Conservation (phyloP, 92 coral and sea anemone species). For the Heteractis magnifica region DNA sequence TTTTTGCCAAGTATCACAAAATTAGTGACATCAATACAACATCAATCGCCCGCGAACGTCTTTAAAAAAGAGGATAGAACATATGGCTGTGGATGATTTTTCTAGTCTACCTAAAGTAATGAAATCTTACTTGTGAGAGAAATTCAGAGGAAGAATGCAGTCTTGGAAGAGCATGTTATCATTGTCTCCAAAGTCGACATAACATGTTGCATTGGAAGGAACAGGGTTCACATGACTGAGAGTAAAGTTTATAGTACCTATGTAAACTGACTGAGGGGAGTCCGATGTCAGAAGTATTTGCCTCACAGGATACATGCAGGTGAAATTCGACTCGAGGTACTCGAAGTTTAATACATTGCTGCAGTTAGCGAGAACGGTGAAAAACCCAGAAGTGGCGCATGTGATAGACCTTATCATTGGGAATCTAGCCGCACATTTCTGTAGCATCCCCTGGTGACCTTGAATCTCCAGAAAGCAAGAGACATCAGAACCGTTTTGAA, state of each 20-base stretch:
- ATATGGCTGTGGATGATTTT: background rate
- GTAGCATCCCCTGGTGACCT: background rate
- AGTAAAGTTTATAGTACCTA: constrained; percentile 32
- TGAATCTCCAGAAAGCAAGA: background rate
- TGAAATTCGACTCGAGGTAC: constrained; percentile 11
- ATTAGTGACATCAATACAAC: too few species aligned
- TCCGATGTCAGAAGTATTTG: constrained; percentile 11
- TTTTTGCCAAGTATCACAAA: too few species aligned
- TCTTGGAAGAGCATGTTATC: background rate
- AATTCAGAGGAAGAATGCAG: constrained; percentile 18
- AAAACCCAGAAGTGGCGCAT: constrained; percentile 18
- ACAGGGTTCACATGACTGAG: background rate
- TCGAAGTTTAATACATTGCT: constrained; percentile 34
- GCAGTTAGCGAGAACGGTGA: constrained; percentile 35
- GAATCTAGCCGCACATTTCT: background rate
- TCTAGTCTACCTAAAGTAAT: background rate
- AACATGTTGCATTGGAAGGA: constrained; percentile 38
- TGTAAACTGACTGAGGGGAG: constrained; percentile 18
- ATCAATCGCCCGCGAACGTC: too few species aligned
- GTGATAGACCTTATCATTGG: too few species aligned
- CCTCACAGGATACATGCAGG: constrained; percentile 33
- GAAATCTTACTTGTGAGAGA: constrained; percentile 30
- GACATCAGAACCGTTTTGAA: constrained; percentile 14
- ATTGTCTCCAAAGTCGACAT: constrained; percentile 42
- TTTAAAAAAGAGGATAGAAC: too few species aligned